phyloP scores from a whole-genome alignment of 1,140 invertebrate species.

The Papilio polyxenes region DNA sequence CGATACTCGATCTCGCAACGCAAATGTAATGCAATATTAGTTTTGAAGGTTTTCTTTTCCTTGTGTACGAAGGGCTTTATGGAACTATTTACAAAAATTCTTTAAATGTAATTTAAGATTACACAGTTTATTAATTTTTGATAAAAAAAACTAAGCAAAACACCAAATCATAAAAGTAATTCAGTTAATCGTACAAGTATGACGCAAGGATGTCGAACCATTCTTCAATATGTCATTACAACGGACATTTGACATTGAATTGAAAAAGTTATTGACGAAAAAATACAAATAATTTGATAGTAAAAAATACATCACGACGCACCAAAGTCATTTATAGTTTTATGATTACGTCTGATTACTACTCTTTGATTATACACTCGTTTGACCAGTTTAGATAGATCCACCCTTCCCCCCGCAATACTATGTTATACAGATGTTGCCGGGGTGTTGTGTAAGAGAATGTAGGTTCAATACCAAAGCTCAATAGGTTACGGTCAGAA shows the following conservation, averaged over 20 bases:
- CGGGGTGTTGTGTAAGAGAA: constrained; percentile 38
- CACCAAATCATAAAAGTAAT: background rate
- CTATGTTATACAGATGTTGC: constrained; percentile 21
- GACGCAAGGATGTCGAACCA: constrained; percentile 39
- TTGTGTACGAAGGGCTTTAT: no score
- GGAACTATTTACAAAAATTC: no score
- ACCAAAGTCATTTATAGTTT: constrained; percentile 58
- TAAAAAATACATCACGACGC: constrained; percentile 59
- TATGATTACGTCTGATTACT: constrained; percentile 75
- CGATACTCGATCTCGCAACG: no score
- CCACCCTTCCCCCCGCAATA: constrained; percentile 43
- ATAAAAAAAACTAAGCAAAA: background rate
- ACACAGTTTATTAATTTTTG: background rate
- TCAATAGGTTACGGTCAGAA: constrained; percentile 67
- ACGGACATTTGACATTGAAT: constrained; percentile 68
- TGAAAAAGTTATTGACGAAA: constrained; percentile 53
- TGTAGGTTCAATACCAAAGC: constrained; percentile 13
- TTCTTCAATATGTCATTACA: constrained; percentile 65
- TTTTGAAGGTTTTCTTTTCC: no score
- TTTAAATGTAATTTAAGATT: no score
- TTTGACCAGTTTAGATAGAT: constrained; percentile 49
- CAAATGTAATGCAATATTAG: no score
- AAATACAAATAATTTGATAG: constrained; percentile 63
- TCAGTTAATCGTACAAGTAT: background rate
- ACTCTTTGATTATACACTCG: constrained; percentile 65